Evolutionary conservation across 2,797 vertebrate species (phyloP), one percentile per base, ranked within the genome.

Genomic region (Lateolabrax maculatus): DNA sequence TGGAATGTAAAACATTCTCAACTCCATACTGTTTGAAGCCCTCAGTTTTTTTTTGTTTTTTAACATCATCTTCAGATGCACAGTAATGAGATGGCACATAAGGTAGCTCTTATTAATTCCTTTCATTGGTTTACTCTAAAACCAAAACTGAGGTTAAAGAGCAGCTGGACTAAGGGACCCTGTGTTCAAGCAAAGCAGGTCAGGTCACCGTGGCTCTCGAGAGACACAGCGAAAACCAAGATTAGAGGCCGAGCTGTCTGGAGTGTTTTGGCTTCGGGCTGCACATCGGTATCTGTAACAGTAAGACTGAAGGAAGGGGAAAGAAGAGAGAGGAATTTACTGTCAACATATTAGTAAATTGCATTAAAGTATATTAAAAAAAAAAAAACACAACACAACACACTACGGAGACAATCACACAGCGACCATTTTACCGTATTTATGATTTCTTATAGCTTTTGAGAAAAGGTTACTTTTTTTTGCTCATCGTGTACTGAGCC

Each of bases 241-340:
- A 77, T 99, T 99, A 1, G 98, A 99, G 1, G 98, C 95, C 0
- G 98, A 97, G 90, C 98, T 99, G 90, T 99, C 97, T 0, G 97
- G 97, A 0, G 96, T 97, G 94, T 99, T 99, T 85, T 99, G 98
- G 77, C 98, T 99, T 0, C 98, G 96, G 3, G 98, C 98, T 0
- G 96, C 98, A 87, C 98, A 99, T 84, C 98, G 96, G 77, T 99
- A 99, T 89, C 98, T 96, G 85, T 99, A 99, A 90, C 98, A 99
- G 74, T 99, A 98, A 25, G 98, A 98, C 98, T 99, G 86, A 29
- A 75, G 58, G 25, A 72, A 3, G 41, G 10, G 39, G n/a, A 10
- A 21, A 49, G 15, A 52, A 46, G 48, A 82, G 4, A 53, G 16
- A 2, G 3, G 44, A 16, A 53, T 39, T 68, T 49, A 58, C 1